A percentile compares a stretch with the other conserved stretches of the same genome.
phyloP scores from a whole-genome alignment of 2,113 vertebrate genomes.

The Neolamprologus sp. region DNA sequence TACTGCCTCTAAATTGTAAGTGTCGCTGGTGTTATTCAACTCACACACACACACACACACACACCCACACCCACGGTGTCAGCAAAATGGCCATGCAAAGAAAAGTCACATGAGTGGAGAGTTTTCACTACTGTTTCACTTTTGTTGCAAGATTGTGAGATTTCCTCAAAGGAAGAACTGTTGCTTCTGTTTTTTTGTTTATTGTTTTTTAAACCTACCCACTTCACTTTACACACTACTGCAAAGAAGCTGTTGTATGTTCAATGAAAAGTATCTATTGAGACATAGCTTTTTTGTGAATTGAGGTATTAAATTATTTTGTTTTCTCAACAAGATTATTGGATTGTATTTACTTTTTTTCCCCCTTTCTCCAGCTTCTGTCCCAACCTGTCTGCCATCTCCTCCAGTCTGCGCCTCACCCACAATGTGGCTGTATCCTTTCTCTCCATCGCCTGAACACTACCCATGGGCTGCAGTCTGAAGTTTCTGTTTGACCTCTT shows the following conservation, averaged over 20 bases:
- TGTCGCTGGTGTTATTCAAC: not conserved
- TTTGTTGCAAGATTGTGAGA: not conserved
- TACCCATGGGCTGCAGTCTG: not conserved
- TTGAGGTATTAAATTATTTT: not conserved
- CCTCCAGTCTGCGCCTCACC: slow-evolving; percentile 80
- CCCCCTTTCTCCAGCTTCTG: slow-evolving; percentile 79
- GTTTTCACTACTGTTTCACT: not conserved
- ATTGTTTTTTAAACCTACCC: not conserved
- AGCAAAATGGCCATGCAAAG: not conserved
- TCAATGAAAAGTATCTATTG: not conserved
- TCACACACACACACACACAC: not conserved
- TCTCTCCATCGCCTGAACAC: not conserved
- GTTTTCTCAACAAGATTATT: not conserved
- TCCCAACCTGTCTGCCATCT: slow-evolving; percentile 91
- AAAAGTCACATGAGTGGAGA: slow-evolving; percentile 4
- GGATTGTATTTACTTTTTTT: not conserved
- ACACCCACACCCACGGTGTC: not conserved
- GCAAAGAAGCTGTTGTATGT: not conserved
- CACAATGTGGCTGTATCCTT: slow-evolving; percentile 99
- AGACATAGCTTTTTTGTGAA: not conserved
- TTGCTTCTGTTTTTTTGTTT: slow-evolving; percentile 1
- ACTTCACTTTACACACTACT: not conserved
- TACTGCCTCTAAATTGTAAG: slow-evolving; percentile 66
- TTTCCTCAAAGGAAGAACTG: not conserved
- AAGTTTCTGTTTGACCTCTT: not conserved